Percentiles rank a stretch among this genome's conserved stretches.
Evolutionary conservation across 2,888 invertebrate species (phyloP).

Genomic region (Fissipunctia ypsillon): DNA sequence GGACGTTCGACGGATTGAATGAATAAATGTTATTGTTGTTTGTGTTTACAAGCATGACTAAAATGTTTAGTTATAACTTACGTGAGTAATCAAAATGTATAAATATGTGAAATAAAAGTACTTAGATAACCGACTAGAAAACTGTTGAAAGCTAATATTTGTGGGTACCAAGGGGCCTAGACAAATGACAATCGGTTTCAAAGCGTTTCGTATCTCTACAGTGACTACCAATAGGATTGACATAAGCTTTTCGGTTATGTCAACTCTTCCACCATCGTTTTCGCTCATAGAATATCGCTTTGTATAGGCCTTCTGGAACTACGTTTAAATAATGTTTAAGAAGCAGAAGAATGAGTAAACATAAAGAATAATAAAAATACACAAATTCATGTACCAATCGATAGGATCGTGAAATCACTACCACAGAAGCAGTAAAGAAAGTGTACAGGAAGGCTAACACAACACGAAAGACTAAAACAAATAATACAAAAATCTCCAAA

Average conservation of each 20-base stretch:
- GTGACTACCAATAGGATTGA: background rate
- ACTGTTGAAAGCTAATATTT: background rate
- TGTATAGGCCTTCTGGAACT: background rate
- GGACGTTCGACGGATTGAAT: background rate
- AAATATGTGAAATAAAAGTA: background rate
- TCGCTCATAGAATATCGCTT: background rate
- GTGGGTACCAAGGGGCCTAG: background rate
- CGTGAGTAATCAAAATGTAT: background rate
- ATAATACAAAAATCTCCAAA: slow-evolving; percentile 54
- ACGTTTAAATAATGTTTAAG: background rate
- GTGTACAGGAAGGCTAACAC: slow-evolving; percentile 27
- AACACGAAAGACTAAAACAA: slow-evolving; percentile 25
- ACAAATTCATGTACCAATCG: slow-evolving; percentile 12
- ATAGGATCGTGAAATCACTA: background rate
- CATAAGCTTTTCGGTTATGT: background rate
- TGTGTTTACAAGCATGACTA: background rate
- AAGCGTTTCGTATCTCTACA: background rate
- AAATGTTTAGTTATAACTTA: background rate
- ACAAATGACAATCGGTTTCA: background rate
- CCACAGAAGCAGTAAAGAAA: slow-evolving; percentile 22
- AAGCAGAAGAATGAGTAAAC: background rate
- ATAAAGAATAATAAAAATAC: background rate
- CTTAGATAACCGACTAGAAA: background rate
- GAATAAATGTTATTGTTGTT: background rate
- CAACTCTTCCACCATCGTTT: background rate